Evolutionary conservation across 2,113 vertebrate genomes (phyloP).

Genomic region (Lepidothrix coronata): DNA sequence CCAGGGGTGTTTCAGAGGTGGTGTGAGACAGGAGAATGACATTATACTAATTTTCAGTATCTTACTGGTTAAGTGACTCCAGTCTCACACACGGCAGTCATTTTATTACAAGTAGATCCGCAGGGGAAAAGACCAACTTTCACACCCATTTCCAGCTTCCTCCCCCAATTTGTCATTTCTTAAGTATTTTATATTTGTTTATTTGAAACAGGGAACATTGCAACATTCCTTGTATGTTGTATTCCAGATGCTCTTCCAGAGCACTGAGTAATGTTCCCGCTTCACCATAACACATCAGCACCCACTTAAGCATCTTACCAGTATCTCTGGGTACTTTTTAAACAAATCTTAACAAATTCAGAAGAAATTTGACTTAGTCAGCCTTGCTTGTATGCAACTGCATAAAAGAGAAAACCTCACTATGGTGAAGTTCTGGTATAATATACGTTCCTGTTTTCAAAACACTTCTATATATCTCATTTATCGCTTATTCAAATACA

Average conservation of each 20-base stretch:
- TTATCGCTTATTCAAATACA: not conserved
- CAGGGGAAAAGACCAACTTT: not conserved
- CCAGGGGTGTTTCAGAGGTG: not conserved
- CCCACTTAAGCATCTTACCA: not conserved
- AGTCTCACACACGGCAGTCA: not conserved
- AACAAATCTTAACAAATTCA: not conserved
- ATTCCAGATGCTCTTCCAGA: slow-evolving; percentile 24
- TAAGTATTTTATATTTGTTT: not conserved
- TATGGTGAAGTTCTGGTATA: not conserved
- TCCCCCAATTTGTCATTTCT: not conserved
- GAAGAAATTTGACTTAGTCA: not conserved
- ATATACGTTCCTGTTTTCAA: not conserved
- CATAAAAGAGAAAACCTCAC: not conserved
- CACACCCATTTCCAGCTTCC: slow-evolving; percentile 12
- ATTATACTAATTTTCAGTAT: not conserved
- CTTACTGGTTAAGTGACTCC: not conserved
- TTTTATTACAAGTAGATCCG: not conserved
- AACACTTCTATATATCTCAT: not conserved
- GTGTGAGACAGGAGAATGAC: not conserved
- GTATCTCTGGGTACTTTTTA: not conserved
- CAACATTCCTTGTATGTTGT: not conserved
- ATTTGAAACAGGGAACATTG: not conserved
- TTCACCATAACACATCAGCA: not conserved
- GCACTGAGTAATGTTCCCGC: not conserved
- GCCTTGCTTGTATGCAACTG: not conserved